These are phyloP conservation scores for Drosophila prosaltans DNA, from an alignment of 1,140 invertebrate genomes.

Conservation along the genomic window DNA sequence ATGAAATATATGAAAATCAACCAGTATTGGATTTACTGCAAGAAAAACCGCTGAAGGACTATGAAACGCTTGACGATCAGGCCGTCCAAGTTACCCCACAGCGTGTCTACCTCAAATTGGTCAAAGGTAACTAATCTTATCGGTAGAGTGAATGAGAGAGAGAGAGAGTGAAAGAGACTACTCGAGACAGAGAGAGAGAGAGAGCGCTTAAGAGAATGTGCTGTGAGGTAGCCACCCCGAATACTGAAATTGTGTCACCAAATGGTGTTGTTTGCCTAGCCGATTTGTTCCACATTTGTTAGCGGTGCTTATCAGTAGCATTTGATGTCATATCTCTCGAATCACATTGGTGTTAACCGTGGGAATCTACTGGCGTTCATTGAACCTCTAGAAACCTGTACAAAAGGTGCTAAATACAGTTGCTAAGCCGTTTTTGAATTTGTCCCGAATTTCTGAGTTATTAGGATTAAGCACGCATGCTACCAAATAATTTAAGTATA, in stretches of 20 bases:
- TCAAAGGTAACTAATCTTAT: conserved; percentile 78
- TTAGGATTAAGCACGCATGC: not conserved
- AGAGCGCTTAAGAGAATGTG: not conserved
- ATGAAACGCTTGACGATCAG: conserved; percentile 69
- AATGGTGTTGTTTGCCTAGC: conserved; percentile 55
- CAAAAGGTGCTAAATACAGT: not conserved
- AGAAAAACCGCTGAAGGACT: conserved; percentile 81
- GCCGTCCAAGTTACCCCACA: conserved; percentile 87
- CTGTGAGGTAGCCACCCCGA: not conserved
- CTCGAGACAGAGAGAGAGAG: not conserved
- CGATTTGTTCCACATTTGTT: conserved; percentile 65
- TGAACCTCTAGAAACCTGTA: conserved; percentile 34
- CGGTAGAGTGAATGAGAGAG: conserved; percentile 1
- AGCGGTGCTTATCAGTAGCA: conserved; percentile 44
- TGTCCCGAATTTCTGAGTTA: not conserved
- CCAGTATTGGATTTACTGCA: conserved; percentile 60
- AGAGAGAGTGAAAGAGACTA: not conserved
- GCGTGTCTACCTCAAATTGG: conserved; percentile 84
- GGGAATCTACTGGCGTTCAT: conserved; percentile 40
- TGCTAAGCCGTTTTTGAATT: conserved; percentile 1
- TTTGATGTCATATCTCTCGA: conserved; percentile 44
- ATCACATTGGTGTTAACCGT: conserved; percentile 29
- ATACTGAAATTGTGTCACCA: conserved; percentile 42
- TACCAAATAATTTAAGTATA: no score
- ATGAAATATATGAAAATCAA: conserved; percentile 70